Evolutionary conservation across 2,888 invertebrate genomes (phyloP).

Genomic region (Ochropleura leucogaster): DNA sequence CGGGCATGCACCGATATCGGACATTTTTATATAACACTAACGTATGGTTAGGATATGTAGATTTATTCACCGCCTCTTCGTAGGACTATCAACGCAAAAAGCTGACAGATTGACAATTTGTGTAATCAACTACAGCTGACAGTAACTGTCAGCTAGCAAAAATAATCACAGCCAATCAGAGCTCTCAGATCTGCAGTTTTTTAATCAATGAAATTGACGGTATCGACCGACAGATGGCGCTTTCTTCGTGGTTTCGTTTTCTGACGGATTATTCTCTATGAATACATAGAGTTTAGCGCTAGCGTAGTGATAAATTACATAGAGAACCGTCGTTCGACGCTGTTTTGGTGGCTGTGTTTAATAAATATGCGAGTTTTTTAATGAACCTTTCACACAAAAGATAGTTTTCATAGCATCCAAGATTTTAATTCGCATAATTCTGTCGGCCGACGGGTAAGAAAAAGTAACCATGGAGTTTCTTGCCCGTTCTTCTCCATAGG

Average conservation of each 20-base stretch:
- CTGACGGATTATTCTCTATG: too few species aligned
- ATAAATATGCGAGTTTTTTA: not conserved
- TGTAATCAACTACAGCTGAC: not conserved
- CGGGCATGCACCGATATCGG: slow-evolving; percentile 4
- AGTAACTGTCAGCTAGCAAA: not conserved
- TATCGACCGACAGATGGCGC: not conserved
- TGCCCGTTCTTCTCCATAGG: too few species aligned
- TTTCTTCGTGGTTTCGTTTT: not conserved
- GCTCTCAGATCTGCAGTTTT: not conserved
- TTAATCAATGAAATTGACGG: not conserved
- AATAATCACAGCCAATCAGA: not conserved
- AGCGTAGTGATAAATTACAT: too few species aligned
- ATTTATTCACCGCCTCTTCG: not conserved
- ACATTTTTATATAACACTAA: not conserved
- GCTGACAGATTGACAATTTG: not conserved
- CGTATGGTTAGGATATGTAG: not conserved
- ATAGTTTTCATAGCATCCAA: not conserved
- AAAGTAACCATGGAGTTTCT: too few species aligned
- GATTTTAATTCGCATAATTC: not conserved
- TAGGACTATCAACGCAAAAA: not conserved
- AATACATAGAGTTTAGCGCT: too few species aligned
- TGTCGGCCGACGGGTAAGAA: too few species aligned
- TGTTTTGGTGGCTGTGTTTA: not conserved
- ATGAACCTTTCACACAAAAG: not conserved
- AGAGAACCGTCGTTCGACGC: too few species aligned